Evolutionary conservation across 2,888 invertebrate species (phyloP), one percentile per base, ranked within the genome.

Genomic region (Theristus sp.): DNA sequence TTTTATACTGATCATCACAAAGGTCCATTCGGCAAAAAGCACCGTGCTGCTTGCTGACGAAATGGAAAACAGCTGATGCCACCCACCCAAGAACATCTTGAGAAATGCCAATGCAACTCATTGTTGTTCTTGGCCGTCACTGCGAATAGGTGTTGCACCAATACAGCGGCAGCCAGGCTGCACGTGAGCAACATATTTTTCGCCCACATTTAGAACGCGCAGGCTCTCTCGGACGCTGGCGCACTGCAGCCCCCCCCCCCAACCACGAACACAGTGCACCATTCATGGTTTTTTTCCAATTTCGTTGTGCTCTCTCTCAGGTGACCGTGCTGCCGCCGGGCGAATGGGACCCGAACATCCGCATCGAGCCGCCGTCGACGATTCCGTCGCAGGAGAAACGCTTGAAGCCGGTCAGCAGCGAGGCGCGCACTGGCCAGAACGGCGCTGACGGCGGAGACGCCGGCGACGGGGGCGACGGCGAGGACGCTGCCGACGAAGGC

Each of bases 261-360:
- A n/a, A n/a, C n/a, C n/a, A n/a, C n/a, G n/a, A n/a, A n/a, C n/a
- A n/a, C n/a, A n/a, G n/a, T n/a, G n/a, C n/a, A n/a, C n/a, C n/a
- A n/a, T n/a, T 38, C 38, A 38, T 38, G 10, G 20, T 10, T 38
- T 38, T 38, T 10, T 13, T 38, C 20, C n/a, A 6, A 6, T 24
- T 26, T 13, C 13, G 17, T 56, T 27, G 3, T 28, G 17, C 17
- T 29, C 87, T 89, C 28, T 58, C 59, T 22, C 58, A 59, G 31
- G 90, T 90, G 0, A 91, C 90, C 56, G 93, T 96, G 60, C 80
- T 96, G 67, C 96, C 94, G 26, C 94, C 94, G 0, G 93, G 93
- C 24, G 93, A 94, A 79, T 77, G 77, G 76, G 75, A 76, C 65
- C 76, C 77, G 13, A 70, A 70, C 52, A 78, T 78, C 59, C 69